These are phyloP conservation scores for Isurus oxyrinchus DNA, from an alignment of 2,113 vertebrate species.

Conservation along the genomic window DNA sequence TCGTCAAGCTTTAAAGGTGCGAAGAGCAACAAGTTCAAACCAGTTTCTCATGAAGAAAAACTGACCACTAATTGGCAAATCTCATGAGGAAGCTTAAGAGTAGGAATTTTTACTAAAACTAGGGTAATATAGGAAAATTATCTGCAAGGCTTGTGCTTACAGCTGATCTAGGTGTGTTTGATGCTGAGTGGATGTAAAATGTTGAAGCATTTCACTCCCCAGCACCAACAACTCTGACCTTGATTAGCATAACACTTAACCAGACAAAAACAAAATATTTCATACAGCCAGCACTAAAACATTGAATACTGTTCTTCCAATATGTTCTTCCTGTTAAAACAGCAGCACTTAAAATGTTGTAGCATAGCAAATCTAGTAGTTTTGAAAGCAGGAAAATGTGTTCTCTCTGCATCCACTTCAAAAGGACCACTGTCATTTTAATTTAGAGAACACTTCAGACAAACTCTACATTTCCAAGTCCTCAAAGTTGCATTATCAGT, in stretches of 20 bases:
- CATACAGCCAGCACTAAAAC: neutral
- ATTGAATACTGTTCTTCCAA: neutral
- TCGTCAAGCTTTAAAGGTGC: neutral
- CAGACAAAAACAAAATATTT: neutral
- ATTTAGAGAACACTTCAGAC: neutral
- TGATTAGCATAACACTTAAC: neutral
- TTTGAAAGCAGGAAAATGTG: neutral
- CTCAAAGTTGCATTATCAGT: neutral
- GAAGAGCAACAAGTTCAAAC: neutral
- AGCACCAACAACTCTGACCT: neutral
- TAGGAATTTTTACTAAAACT: neutral
- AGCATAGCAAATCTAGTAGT: neutral
- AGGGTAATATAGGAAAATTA: neutral
- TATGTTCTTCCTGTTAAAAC: neutral
- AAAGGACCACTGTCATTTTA: neutral
- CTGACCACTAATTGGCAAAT: neutral
- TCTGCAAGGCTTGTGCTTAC: neutral
- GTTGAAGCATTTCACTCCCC: neutral
- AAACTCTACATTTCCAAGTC: neutral
- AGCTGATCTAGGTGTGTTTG: neutral
- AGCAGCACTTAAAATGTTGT: neutral
- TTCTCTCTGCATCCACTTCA: neutral
- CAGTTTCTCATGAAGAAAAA: neutral
- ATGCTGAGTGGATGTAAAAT: neutral
- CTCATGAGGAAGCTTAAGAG: neutral